These are phyloP conservation scores for Forbesichthys papilliferus DNA, from an alignment of 2,113 vertebrate genomes.

Conservation along the genomic window DNA sequence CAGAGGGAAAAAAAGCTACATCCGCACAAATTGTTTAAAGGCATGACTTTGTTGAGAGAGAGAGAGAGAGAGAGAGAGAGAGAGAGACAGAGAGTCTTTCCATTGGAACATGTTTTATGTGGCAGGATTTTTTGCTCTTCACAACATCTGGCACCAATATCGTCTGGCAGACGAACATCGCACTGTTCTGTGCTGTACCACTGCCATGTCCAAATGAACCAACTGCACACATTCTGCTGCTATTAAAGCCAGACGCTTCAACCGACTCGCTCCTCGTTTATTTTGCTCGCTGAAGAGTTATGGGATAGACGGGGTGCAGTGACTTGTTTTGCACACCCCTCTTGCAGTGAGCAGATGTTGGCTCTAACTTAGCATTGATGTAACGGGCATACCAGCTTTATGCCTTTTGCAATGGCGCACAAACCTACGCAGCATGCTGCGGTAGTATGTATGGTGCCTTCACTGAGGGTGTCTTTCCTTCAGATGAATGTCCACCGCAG, in stretches of 20 bases:
- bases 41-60: slow-evolving; percentile 57
- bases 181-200: slow-evolving; percentile 82
- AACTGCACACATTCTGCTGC: slow-evolving; percentile 79
- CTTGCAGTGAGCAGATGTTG: slow-evolving; percentile 61
- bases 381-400: slow-evolving; percentile 32
- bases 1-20: slow-evolving; percentile 40
- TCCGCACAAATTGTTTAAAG: slow-evolving; percentile 68
- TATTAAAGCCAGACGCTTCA: slow-evolving; percentile 73
- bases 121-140: slow-evolving; percentile 78
- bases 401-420: slow-evolving; percentile 12
- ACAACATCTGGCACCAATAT: slow-evolving; percentile 92
- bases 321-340: slow-evolving; percentile 52
- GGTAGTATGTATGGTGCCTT: neutral
- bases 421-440: neutral
- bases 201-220: slow-evolving; percentile 86
- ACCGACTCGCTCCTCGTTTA: slow-evolving; percentile 7
- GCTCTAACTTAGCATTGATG: slow-evolving; percentile 41
- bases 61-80: neutral
- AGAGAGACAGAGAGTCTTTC: slow-evolving; percentile 65
- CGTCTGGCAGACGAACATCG: slow-evolving; percentile 72
- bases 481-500: neutral
- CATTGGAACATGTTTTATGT: slow-evolving; percentile 83
- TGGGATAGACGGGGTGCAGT: slow-evolving; percentile 50
- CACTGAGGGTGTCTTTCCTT: neutral
- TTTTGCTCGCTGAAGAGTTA: slow-evolving; percentile 48